A percentile compares a stretch with the other conserved stretches of the same genome.
phyloP scores from a whole-genome alignment of 2,797 vertebrate genomes.

The Trichosurus vulpecula region DNA sequence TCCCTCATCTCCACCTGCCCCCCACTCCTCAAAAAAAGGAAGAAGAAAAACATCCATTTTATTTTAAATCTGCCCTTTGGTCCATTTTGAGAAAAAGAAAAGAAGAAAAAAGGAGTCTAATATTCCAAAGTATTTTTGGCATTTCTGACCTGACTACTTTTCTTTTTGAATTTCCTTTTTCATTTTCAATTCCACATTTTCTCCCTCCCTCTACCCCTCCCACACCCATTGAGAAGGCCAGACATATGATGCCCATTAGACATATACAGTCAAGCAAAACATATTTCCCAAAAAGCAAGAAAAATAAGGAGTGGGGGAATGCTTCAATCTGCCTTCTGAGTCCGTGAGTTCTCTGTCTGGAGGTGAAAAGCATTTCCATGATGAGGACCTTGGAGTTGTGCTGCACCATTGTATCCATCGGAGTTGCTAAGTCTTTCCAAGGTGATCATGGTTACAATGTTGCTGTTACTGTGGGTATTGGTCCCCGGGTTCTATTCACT shows the following conservation, averaged over 20 bases:
- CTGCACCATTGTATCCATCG: neutral
- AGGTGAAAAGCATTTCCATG: neutral
- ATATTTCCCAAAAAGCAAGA: neutral
- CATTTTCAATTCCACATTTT: neutral
- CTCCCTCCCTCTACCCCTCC: neutral
- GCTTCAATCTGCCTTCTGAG: neutral
- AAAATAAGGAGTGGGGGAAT: neutral
- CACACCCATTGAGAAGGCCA: neutral
- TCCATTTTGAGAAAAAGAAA: constrained; percentile 34
- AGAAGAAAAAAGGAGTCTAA: neutral
- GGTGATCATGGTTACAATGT: too few relatives aligned
- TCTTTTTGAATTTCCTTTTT: neutral
- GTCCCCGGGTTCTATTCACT: too few relatives aligned
- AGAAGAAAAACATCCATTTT: constrained; percentile 41
- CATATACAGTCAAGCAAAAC: neutral
- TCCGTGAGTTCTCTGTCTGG: too few relatives aligned
- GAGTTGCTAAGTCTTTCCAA: neutral
- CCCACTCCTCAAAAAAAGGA: constrained; percentile 5
- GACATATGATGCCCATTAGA: neutral
- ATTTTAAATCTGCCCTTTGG: constrained; percentile 41
- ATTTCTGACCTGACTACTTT: neutral
- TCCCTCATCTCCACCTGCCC: constrained; percentile 35
- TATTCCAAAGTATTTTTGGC: neutral
- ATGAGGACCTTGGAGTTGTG: neutral
- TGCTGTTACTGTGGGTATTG: too few relatives aligned